phyloP scores from a whole-genome alignment of 1,140 invertebrate species.

The Asobara japonica region DNA sequence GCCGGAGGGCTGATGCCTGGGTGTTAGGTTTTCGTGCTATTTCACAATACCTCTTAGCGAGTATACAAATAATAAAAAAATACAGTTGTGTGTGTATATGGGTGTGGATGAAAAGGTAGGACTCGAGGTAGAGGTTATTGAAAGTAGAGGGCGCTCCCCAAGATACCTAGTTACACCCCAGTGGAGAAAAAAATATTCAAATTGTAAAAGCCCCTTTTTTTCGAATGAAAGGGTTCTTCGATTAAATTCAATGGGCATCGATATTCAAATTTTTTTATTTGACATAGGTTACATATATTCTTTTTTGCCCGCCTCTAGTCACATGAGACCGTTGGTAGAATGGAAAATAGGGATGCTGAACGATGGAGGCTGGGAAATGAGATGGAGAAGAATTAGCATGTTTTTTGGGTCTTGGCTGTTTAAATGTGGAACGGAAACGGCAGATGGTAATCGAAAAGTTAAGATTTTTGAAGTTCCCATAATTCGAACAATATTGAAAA shows the following conservation, averaged over 20 bases:
- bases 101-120: constrained; percentile 27
- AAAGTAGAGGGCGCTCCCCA: constrained; percentile 36
- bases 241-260: constrained; percentile 67
- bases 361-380: constrained; percentile 8
- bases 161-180: constrained; percentile 63
- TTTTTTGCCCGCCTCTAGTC: constrained; percentile 36
- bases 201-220: constrained; percentile 59
- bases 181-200: constrained; percentile 62
- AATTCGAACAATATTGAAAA: background rate
- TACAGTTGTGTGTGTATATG: constrained; percentile 15
- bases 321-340: constrained; percentile 2
- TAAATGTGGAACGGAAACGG: constrained; percentile 62
- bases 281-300: constrained; percentile 50
- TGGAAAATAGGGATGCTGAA: background rate
- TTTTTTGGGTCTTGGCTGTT: constrained; percentile 45
- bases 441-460: constrained; percentile 48
- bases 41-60: constrained; percentile 58
- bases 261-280: constrained; percentile 67
- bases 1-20: constrained; percentile 59
- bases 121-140: background rate
- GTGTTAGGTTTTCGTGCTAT: constrained; percentile 59
- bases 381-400: constrained; percentile 60
- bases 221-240: constrained; percentile 64
- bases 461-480: background rate
- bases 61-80: constrained; percentile 64